Percentiles rank a stretch among this genome's conserved stretches.
Conservation (phyloP, 2,113 vertebrate genomes). For the Barnardius zonarius region DNA sequence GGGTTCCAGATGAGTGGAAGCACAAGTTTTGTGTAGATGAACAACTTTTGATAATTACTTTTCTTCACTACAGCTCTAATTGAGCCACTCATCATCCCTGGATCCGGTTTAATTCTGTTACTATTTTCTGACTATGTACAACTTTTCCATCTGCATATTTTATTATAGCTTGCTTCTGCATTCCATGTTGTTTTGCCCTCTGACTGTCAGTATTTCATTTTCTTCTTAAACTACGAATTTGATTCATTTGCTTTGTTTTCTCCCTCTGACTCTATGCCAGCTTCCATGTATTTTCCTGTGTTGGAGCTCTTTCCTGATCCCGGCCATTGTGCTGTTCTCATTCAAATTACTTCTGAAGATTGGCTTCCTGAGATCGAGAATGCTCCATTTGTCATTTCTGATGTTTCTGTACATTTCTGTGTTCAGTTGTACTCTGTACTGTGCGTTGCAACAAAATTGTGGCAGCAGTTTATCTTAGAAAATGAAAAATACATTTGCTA, state of each 20-base stretch:
- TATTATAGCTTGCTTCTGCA: background rate
- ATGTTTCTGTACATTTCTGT: background rate
- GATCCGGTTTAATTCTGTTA: background rate
- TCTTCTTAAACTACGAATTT: background rate
- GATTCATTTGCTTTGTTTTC: background rate
- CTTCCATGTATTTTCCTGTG: background rate
- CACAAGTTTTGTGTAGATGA: background rate
- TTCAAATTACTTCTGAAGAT: background rate
- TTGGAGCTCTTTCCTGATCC: background rate
- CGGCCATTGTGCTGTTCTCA: background rate
- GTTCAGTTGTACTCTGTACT: background rate
- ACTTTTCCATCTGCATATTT: background rate
- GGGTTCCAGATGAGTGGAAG: background rate
- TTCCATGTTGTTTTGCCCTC: background rate
- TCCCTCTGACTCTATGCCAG: background rate
- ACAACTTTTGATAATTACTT: background rate
- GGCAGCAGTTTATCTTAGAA: background rate
- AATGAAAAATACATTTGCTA: background rate
- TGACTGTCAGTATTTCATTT: background rate
- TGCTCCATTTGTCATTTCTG: background rate
- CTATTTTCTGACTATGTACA: background rate
- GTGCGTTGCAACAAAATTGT: rapidly evolving
- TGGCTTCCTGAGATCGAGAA: background rate
- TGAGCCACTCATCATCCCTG: background rate
- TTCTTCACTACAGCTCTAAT: background rate